These are phyloP conservation scores for Sebastes glaucus DNA, from an alignment of 2,797 vertebrate genomes.

Conservation along the genomic window DNA sequence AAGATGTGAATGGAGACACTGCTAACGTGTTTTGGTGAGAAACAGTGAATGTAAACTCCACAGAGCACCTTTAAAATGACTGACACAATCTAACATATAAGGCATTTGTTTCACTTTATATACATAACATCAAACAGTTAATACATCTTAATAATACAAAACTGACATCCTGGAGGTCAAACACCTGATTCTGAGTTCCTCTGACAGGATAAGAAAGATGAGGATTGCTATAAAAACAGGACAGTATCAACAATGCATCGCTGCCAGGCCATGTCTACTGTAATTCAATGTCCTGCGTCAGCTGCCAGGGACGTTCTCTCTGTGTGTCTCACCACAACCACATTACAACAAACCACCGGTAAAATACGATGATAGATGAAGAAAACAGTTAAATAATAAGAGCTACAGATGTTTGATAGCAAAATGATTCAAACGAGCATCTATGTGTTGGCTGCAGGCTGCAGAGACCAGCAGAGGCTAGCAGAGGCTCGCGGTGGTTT, in stretches of 20 bases:
- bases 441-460: not conserved
- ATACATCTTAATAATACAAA: no score
- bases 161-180: not conserved
- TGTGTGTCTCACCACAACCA: not conserved
- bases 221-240: not conserved
- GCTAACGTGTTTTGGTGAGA: no score
- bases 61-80: no score
- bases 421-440: not conserved
- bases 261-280: not conserved
- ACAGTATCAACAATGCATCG: not conserved
- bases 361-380: not conserved
- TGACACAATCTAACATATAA: no score
- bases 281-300: not conserved
- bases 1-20: no score
- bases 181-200: not conserved
- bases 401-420: constrained; percentile 24
- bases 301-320: not conserved
- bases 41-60: no score
- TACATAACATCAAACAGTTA: no score
- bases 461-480: not conserved
- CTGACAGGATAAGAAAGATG: not conserved
- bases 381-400: not conserved
- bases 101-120: no score
- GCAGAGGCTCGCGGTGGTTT: not conserved
- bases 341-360: not conserved